Evolutionary conservation across 2,888 invertebrate species (phyloP), one percentile per base, ranked within the genome.

Genomic region (Ornithoptera priamus): DNA sequence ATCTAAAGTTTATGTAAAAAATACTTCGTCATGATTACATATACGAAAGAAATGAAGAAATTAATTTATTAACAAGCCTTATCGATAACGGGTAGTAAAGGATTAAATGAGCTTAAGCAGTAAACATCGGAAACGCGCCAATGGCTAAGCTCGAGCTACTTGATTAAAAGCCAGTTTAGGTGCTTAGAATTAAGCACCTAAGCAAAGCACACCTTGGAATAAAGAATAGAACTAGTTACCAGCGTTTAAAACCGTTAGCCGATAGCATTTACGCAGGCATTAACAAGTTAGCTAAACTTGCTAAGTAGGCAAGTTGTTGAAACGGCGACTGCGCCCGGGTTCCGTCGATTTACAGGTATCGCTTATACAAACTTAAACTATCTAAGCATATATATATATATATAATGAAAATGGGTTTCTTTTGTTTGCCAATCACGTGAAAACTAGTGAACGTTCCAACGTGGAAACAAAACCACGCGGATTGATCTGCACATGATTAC

Each of bases 241-340:
- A 68, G 64, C 58, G 36, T 20, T 58, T 20, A 7, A 5, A 20
- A 68, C 68, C 68, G 68, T 68, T 68, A 68, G 36, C 18, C 64
- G 68, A 68, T 60, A 68, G 64, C 68, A 39, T 60, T 68, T 64
- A 50, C 59, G 58, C 36, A 63, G 68, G 53, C 63, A 64, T 63
- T 68, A 62, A 62, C 62, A 56, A 67, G 67, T 62, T 56, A 57
- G 62, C 63, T 42, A 58, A 58, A 36, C 39, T 22, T 22, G 63
- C 68, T 68, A 68, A 68, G 60, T 63, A 63, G 68, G 58, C 59
- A 63, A 64, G 42, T 20, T 20, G 8, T 65, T 42, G 18, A 58
- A 42, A 42, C 7, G 59, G 5, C 65, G 65, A 10, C 18, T 4
- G 46, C 50, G 60, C 8, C 36, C 12, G 50, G 12, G 5, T 17